phyloP scores from a whole-genome alignment of 2,888 invertebrate genomes.

The Nomada flava region DNA sequence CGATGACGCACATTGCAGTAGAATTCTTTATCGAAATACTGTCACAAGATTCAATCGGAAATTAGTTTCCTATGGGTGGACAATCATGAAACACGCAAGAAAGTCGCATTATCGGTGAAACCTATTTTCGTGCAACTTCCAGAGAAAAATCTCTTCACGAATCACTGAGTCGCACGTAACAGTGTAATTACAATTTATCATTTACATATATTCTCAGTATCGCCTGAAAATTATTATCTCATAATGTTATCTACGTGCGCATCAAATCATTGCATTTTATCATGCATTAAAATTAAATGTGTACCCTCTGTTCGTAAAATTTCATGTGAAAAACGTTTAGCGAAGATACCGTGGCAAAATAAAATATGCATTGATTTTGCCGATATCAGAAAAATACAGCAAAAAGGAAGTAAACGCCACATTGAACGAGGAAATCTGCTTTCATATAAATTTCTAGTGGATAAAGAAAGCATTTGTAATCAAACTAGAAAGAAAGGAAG shows the following conservation, averaged over 20 bases:
- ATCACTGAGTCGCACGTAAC: not conserved
- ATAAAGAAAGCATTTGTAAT: conserved; percentile 18
- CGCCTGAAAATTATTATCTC: not conserved
- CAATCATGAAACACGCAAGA: not conserved
- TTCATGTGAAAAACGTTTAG: too few relatives aligned
- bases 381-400: not conserved
- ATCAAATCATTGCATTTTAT: not conserved
- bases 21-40: not conserved
- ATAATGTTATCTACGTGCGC: not conserved
- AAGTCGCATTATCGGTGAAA: conserved; percentile 27
- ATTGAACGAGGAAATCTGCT: conserved; percentile 25
- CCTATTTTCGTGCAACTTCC: not conserved
- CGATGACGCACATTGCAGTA: not conserved
- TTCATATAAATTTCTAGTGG: conserved; percentile 23
- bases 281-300: not conserved
- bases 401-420: conserved; percentile 9
- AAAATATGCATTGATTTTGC: not conserved
- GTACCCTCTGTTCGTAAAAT: not conserved
- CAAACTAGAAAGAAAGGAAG: conserved; percentile 1
- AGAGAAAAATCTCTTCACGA: conserved; percentile 6
- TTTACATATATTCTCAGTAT: not conserved
- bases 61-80: conserved; percentile 8
- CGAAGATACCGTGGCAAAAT: not conserved
- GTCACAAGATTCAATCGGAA: conserved; percentile 19
- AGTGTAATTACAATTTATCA: not conserved